A percentile compares a stretch with the other conserved stretches of the same genome.
Evolutionary conservation across 2,888 invertebrate species (phyloP).

Genomic region (Rhopalosiphum nymphaeae): DNA sequence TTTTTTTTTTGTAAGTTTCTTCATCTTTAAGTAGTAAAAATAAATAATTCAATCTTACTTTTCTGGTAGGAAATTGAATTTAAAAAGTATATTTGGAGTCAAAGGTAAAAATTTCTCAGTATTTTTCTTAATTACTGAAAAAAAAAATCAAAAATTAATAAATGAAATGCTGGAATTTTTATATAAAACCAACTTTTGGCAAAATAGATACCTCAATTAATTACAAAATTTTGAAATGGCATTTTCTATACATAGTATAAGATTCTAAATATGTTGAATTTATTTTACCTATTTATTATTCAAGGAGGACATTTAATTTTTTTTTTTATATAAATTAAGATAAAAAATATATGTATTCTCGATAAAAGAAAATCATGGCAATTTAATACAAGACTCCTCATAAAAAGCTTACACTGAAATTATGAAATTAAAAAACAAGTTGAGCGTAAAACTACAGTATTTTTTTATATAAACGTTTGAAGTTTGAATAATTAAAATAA

Average conservation of each 20-base stretch:
- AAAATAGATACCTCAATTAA: neutral
- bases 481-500: too few species aligned
- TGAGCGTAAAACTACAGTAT: neutral
- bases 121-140: neutral
- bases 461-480: neutral
- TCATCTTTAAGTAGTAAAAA: too few species aligned
- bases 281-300: neutral
- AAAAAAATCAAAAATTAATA: neutral
- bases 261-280: neutral
- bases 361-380: neutral
- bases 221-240: neutral
- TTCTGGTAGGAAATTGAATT: neutral
- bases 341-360: neutral
- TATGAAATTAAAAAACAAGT: neutral
- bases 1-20: neutral
- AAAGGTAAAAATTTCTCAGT: neutral
- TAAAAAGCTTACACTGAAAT: neutral
- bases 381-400: neutral
- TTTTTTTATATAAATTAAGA: neutral
- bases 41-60: too few species aligned
- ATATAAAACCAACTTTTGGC: neutral
- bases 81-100: neutral
- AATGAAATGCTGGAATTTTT: too few species aligned
- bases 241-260: neutral
- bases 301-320: neutral